Evolutionary conservation across 1,140 invertebrate species (phyloP), one percentile per base, ranked within the genome.

Genomic region (Zophobas morio): DNA sequence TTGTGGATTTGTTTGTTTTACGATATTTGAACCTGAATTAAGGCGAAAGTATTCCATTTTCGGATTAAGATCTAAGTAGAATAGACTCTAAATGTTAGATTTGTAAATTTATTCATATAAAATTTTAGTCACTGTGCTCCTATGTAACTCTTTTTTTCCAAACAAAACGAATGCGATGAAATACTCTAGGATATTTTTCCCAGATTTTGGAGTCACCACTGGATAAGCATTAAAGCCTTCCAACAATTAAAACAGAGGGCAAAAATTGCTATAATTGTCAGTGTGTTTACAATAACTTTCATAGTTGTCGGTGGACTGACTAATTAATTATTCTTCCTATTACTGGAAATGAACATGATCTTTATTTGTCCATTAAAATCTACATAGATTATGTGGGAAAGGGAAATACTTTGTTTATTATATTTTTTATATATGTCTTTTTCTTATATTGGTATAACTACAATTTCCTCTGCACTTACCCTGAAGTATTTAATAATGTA

Each of bases 291-390:
- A 34, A 1, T 54, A 4, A 32, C 35, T 1, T 20, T 32, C 1
- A 32, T 54, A 5, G 33, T 54, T 1, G 35, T 54, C 35, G 53
- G n/a, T 2, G 53, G 2, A 4, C 5, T 54, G 33, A n/a, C 20
- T 20, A 20, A 20, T 20, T 20, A 20, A 20, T 54, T 20, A 4
- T 54, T 5, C 1, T 6, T 0, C 35, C 3, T 1, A 34, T 54
- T 32, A 54, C n/a, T 2, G 1, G 35, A 4, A 34, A 54, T 54
- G 53, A 32, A 34, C 35, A 8, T 32, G 53, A 54, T 34, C 33
- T 54, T 20, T 54, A 54, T 54, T 0, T 54, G 33, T 54, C 53
- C 35, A 6, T 54, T 54, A 54, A 54, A 54, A 34, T 54, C 33
- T 54, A 54, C 20, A 54, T 34, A 34, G 53, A 54, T 33, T 54